phyloP scores from a whole-genome alignment of 2,113 vertebrate species.

The Pelecanus crispus region DNA sequence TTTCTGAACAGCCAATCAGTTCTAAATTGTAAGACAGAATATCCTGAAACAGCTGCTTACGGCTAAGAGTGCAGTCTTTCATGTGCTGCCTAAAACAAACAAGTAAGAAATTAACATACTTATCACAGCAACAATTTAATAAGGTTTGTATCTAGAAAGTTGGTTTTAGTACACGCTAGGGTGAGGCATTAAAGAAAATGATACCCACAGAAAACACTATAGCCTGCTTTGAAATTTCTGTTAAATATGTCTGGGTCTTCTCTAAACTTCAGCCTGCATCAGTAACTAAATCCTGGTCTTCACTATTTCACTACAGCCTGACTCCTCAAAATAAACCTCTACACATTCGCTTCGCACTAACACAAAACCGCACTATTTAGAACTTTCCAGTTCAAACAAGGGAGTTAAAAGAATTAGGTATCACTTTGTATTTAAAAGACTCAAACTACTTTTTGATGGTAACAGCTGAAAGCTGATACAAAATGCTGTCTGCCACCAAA shows the following conservation, averaged over 20 bases:
- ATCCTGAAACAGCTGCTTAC: conserved; percentile 91
- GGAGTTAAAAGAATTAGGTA: not conserved
- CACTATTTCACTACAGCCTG: not conserved
- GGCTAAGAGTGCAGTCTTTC: conserved; percentile 87
- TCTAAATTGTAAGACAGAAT: conserved; percentile 90
- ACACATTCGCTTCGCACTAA: not conserved
- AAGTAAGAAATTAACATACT: conserved; percentile 13
- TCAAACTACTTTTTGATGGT: not conserved
- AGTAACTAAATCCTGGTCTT: not conserved
- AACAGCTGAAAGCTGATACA: not conserved
- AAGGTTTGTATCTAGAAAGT: not conserved
- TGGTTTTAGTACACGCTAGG: not conserved
- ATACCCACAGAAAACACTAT: not conserved
- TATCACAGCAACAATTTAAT: not conserved
- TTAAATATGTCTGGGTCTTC: not conserved
- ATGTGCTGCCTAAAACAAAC: conserved; percentile 88
- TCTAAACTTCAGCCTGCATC: not conserved
- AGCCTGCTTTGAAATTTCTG: not conserved
- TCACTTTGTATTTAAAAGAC: not conserved
- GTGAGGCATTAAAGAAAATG: not conserved
- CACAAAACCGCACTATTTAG: not conserved
- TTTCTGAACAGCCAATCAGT: conserved; percentile 88
- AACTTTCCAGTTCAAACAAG: not conserved
- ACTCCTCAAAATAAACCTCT: not conserved
- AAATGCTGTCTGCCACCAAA: not conserved